Conservation (phyloP, 2,797 vertebrate genomes). For the Falco columbarius region DNA sequence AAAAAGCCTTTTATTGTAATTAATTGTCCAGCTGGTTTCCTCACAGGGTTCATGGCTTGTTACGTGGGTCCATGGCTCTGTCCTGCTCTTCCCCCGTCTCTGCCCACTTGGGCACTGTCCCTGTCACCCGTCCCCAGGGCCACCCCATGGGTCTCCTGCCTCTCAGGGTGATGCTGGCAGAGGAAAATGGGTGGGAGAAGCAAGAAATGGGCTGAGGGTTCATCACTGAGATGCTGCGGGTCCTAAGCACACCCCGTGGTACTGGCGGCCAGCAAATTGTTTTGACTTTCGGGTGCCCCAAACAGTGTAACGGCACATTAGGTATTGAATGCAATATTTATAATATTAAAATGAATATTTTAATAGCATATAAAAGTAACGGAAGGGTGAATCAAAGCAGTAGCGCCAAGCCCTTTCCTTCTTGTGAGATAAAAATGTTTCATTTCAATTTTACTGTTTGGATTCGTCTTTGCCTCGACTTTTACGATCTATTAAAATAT, state of each 20-base stretch:
- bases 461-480: not conserved
- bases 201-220: not conserved
- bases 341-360: conserved; percentile 67
- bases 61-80: accelerated
- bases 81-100: not conserved
- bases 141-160: not conserved
- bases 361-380: conserved; percentile 8
- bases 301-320: not conserved
- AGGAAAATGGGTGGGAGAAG: not conserved
- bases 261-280: not conserved
- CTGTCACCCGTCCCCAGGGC: not conserved
- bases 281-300: not conserved
- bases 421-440: conserved; percentile 15
- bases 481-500: conserved; percentile 33
- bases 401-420: not conserved
- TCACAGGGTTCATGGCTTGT: accelerated
- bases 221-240: not conserved
- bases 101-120: not conserved
- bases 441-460: not conserved
- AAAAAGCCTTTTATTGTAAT: not conserved
- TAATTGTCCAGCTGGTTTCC: not conserved
- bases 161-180: not conserved
- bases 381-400: conserved; percentile 4
- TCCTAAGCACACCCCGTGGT: not conserved
- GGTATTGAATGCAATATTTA: conserved; percentile 36